These are phyloP conservation scores for Drosophila funebris DNA, from an alignment of 1,140 invertebrate genomes.

Conservation along the genomic window DNA sequence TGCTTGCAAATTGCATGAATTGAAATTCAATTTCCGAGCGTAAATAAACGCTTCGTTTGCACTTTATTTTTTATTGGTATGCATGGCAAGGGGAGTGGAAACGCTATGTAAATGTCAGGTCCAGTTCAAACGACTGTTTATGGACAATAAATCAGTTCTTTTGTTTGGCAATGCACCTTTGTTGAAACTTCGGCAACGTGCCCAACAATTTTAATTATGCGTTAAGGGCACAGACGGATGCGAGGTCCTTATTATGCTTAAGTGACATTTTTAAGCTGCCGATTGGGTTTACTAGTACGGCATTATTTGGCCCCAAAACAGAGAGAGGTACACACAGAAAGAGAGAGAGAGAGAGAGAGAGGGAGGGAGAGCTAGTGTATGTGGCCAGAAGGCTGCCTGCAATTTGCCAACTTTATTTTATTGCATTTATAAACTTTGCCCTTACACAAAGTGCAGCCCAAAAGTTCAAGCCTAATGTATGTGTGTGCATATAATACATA, in stretches of 20 bases:
- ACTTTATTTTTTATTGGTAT: background rate
- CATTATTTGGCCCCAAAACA: no score
- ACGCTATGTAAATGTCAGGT: constrained; percentile 49
- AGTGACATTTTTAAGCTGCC: constrained; percentile 63
- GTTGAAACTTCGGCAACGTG: constrained; percentile 41
- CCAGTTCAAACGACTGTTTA: constrained; percentile 33
- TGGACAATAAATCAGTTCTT: constrained; percentile 55
- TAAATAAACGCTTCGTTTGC: background rate
- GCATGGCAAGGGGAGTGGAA: background rate
- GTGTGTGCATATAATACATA: constrained; percentile 23
- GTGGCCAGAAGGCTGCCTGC: constrained; percentile 2
- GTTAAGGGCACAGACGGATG: constrained; percentile 4
- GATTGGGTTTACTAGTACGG: background rate
- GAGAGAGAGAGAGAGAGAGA: background rate
- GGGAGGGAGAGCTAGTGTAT: no score
- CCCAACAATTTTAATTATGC: constrained; percentile 61
- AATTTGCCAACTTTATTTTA: constrained; percentile 78
- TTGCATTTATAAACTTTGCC: constrained; percentile 79
- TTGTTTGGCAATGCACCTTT: constrained; percentile 63
- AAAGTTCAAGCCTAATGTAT: constrained; percentile 71
- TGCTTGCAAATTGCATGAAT: constrained; percentile 34
- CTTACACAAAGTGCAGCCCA: constrained; percentile 44
- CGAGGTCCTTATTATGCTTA: constrained; percentile 53
- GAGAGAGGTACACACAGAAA: background rate
- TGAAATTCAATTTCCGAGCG: constrained; percentile 40